A percentile compares a stretch with the other conserved stretches of the same genome.
These are phyloP conservation scores for Drosophila vallismaia DNA, from an alignment of 2,888 invertebrate genomes.

Conservation along the genomic window DNA sequence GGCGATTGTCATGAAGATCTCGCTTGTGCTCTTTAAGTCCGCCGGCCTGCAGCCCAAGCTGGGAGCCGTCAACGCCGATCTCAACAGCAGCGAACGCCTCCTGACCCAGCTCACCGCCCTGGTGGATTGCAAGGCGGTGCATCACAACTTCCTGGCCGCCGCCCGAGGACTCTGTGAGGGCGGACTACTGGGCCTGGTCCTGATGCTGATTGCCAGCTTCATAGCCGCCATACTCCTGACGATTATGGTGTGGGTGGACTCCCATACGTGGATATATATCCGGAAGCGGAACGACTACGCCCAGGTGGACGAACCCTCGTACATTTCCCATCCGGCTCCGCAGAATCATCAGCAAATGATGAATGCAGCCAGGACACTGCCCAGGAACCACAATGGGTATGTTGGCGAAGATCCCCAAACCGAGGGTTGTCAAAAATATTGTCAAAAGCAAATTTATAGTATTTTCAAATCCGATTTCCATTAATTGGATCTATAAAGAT, in stretches of 20 bases:
- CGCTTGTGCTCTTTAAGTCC: conserved; percentile 83
- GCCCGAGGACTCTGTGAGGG: conserved; percentile 93
- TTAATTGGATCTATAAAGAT: too few species aligned
- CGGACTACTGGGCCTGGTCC: conserved; percentile 91
- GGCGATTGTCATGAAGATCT: conserved; percentile 84
- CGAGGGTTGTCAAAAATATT: neutral
- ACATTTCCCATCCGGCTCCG: conserved; percentile 84
- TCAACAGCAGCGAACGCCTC: conserved; percentile 90
- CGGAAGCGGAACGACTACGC: conserved; percentile 92
- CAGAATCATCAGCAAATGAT: conserved; percentile 85
- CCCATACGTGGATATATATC: conserved; percentile 98
- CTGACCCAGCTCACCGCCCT: conserved; percentile 88
- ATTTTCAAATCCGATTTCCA: too few species aligned
- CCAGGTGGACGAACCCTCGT: conserved; percentile 92
- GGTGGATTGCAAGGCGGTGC: conserved; percentile 93
- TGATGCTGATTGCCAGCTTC: conserved; percentile 94
- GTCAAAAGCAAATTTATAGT: too few species aligned
- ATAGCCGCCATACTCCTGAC: conserved; percentile 95
- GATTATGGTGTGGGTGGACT: conserved; percentile 96
- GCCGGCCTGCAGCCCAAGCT: conserved; percentile 89
- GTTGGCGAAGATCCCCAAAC: conserved; percentile 48
- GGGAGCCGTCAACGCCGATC: conserved; percentile 90
- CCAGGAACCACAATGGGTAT: conserved; percentile 84
- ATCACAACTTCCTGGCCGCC: conserved; percentile 92
- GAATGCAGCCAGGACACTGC: conserved; percentile 85